Evolutionary conservation across 2,888 invertebrate genomes (phyloP).

Genomic region (Apamea monoglypha): DNA sequence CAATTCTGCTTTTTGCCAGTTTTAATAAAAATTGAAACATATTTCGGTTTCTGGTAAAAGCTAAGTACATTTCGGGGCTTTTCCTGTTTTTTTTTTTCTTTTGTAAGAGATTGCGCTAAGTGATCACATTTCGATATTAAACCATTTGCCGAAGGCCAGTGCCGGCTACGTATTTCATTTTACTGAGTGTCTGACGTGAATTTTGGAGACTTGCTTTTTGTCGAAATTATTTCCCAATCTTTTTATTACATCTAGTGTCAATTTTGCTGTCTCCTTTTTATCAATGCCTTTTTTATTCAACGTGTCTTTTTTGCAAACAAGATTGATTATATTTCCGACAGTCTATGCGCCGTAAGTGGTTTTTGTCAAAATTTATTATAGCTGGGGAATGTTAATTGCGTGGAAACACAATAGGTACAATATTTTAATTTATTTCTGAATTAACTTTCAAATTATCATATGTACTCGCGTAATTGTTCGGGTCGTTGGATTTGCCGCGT

Average conservation of each 20-base stretch:
- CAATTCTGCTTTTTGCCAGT: slow-evolving; percentile 80
- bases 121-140: slow-evolving; percentile 91
- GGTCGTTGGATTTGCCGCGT: slow-evolving; percentile 75
- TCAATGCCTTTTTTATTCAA: slow-evolving; percentile 63
- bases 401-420: slow-evolving; percentile 49
- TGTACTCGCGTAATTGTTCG: slow-evolving; percentile 67
- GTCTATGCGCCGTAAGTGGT: slow-evolving; percentile 48
- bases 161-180: slow-evolving; percentile 90
- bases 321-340: slow-evolving; percentile 59
- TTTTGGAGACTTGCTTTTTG: slow-evolving; percentile 89
- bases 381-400: slow-evolving; percentile 49
- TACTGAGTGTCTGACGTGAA: slow-evolving; percentile 90
- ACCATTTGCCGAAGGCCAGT: slow-evolving; percentile 90
- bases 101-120: slow-evolving; percentile 90
- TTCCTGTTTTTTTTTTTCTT: slow-evolving; percentile 87
- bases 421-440: slow-evolving; percentile 61
- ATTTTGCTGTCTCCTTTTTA: slow-evolving; percentile 78
- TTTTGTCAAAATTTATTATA: slow-evolving; percentile 47
- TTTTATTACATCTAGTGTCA: slow-evolving; percentile 85
- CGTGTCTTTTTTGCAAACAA: slow-evolving; percentile 62
- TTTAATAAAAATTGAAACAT: slow-evolving; percentile 86
- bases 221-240: slow-evolving; percentile 88
- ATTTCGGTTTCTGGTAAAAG: slow-evolving; percentile 87
- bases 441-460: slow-evolving; percentile 69
- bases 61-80: slow-evolving; percentile 84